Conservation (phyloP, 2,797 vertebrate genomes). For the Glossophaga mutica region DNA sequence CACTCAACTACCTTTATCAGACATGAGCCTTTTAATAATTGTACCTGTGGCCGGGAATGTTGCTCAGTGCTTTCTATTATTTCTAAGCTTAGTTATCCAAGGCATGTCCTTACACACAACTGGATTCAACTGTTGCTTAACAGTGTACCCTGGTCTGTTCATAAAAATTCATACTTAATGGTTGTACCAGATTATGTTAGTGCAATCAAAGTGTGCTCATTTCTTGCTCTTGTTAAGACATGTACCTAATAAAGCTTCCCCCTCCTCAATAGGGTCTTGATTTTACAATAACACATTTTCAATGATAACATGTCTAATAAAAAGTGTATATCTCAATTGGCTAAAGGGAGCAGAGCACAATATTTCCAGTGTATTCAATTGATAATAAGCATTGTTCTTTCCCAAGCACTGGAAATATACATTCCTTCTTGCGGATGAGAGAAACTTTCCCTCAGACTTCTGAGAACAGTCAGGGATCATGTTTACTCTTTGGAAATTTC, state of each 20-base stretch:
- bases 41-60: slow-evolving; percentile 29
- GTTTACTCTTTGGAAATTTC: background rate
- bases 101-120: background rate
- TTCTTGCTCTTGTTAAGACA: background rate
- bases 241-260: background rate
- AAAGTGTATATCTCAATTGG: background rate
- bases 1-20: slow-evolving; percentile 27
- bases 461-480: background rate
- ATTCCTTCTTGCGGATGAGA: background rate
- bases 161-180: background rate
- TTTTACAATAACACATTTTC: background rate
- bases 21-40: slow-evolving; percentile 49
- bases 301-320: background rate
- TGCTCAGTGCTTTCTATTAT: slow-evolving; percentile 4
- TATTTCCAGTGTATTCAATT: background rate
- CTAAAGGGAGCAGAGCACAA: background rate
- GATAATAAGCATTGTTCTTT: background rate
- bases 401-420: background rate
- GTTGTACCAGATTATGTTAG: background rate
- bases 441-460: background rate
- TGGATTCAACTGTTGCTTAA: background rate
- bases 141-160: background rate
- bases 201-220: background rate
- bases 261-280: background rate
- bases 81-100: slow-evolving; percentile 43